Evolutionary conservation across 2,888 invertebrate genomes (phyloP).

Genomic region (Latrodectus hesperus): DNA sequence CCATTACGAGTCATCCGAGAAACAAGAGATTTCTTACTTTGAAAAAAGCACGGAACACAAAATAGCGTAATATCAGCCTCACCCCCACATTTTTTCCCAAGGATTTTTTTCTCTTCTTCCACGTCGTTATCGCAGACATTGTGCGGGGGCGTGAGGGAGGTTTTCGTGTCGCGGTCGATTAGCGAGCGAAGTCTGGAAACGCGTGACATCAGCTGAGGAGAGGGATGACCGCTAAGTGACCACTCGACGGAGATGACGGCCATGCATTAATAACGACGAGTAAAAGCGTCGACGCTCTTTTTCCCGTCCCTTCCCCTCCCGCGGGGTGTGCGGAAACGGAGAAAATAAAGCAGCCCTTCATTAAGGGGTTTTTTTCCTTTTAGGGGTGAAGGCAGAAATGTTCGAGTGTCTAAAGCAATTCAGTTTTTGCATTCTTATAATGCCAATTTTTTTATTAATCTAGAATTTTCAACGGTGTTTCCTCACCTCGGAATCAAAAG

Average conservation of each 20-base stretch:
- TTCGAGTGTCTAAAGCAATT: too few relatives aligned
- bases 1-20: conserved; percentile 21
- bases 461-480: too few relatives aligned
- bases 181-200: conserved; percentile 14
- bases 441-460: too few relatives aligned
- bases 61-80: not conserved
- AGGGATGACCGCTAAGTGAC: conserved; percentile 66
- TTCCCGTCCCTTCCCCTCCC: not conserved
- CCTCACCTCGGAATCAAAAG: too few relatives aligned
- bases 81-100: not conserved
- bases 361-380: not conserved
- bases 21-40: not conserved
- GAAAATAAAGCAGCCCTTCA: conserved; percentile 4
- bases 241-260: conserved; percentile 47
- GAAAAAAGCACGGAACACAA: conserved; percentile 3
- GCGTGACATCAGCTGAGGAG: conserved; percentile 2
- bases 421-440: too few relatives aligned
- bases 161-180: conserved; percentile 60
- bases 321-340: not conserved
- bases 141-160: conserved; percentile 16
- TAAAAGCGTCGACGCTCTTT: conserved; percentile 8
- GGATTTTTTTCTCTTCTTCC: too few relatives aligned
- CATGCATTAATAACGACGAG: conserved; percentile 51
- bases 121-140: too few relatives aligned
- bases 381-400: too few relatives aligned